phyloP scores from a whole-genome alignment of 2,113 vertebrate species.

The Pavo muticus region DNA sequence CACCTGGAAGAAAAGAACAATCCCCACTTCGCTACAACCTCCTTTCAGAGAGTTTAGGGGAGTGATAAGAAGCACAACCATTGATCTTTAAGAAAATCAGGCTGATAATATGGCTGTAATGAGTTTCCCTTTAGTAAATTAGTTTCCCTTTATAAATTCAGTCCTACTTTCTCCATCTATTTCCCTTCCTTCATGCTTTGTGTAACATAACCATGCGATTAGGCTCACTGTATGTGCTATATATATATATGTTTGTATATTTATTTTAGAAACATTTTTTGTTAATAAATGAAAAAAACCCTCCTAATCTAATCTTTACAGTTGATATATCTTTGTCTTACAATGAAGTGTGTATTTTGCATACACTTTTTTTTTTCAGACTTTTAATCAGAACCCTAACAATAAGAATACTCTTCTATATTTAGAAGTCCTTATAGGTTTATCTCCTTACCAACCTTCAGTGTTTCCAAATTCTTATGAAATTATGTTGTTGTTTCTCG shows the following conservation, averaged over 20 bases:
- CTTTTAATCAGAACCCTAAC: neutral
- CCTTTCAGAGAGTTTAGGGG: no score
- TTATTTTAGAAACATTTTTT: neutral
- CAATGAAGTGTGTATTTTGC: neutral
- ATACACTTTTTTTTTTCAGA: neutral
- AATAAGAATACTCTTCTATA: neutral
- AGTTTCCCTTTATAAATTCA: neutral
- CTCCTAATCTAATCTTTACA: neutral
- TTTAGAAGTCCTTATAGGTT: neutral
- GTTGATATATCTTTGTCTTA: conserved; percentile 11
- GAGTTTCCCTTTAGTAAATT: no score
- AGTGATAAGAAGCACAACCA: no score
- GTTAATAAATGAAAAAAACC: neutral
- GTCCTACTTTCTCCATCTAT: neutral
- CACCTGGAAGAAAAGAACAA: no score
- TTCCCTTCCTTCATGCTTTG: neutral
- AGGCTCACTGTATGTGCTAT: neutral
- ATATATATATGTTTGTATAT: neutral
- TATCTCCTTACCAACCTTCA: neutral
- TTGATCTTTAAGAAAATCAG: no score
- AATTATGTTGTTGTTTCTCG: neutral
- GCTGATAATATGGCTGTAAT: no score
- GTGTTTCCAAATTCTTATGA: neutral
- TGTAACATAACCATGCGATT: neutral
- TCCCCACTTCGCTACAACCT: no score